Conservation (phyloP, 2,113 vertebrate species). For the Polypterus bichir region DNA sequence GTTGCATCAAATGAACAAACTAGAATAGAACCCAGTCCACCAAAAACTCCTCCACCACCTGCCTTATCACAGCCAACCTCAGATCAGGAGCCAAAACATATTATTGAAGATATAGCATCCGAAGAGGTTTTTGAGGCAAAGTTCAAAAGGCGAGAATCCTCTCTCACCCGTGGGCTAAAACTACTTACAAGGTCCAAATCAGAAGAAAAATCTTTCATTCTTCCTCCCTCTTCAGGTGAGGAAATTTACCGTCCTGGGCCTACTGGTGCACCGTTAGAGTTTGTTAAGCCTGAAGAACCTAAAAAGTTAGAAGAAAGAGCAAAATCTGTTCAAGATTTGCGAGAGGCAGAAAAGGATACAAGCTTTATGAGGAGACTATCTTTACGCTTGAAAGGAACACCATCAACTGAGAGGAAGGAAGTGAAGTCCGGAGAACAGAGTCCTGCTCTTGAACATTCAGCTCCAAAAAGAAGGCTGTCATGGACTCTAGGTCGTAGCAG, state of each 20-base stretch:
- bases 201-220: constrained; percentile 54
- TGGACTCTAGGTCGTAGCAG: constrained; percentile 57
- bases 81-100: constrained; percentile 25
- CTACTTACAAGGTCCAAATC: constrained; percentile 71
- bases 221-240: constrained; percentile 45
- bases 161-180: constrained; percentile 70
- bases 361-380: constrained; percentile 80
- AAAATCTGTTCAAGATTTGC: constrained; percentile 85
- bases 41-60: constrained; percentile 37
- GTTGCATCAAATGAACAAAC: constrained; percentile 51
- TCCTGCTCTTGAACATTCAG: constrained; percentile 35
- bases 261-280: constrained; percentile 70
- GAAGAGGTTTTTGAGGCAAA: constrained; percentile 91
- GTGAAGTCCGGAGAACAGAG: constrained; percentile 49
- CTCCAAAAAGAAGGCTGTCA: constrained; percentile 50
- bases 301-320: constrained; percentile 62
- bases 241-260: constrained; percentile 81
- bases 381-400: constrained; percentile 64
- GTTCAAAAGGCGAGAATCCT: constrained; percentile 83
- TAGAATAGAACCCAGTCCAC: constrained; percentile 48
- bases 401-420: constrained; percentile 64
- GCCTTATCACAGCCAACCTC: constrained; percentile 21
- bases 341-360: constrained; percentile 69
- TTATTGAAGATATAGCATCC: constrained; percentile 71
- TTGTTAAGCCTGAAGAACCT: constrained; percentile 40